phyloP scores from a whole-genome alignment of 92 coral and sea anemone species.

The Nematostella vectensis region DNA sequence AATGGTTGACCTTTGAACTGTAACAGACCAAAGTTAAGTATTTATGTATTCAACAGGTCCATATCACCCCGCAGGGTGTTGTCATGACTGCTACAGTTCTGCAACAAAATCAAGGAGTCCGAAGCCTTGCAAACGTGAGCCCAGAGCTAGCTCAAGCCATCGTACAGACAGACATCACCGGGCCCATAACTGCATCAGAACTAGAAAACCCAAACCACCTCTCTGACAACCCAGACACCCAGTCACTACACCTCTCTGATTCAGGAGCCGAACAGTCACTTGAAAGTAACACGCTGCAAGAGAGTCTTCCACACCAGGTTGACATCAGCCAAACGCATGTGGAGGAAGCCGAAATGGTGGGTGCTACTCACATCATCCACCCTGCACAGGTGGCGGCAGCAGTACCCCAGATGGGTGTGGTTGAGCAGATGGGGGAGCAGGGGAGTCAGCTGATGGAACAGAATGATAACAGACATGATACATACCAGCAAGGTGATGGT shows the following conservation, averaged over 20 bases:
- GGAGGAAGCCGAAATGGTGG: too few species aligned
- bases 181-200: conserved; percentile 69
- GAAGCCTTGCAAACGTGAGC: conserved; percentile 59
- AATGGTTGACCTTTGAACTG: too few species aligned
- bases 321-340: too few species aligned
- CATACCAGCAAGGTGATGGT: too few species aligned
- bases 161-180: conserved; percentile 85
- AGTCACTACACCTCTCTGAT: conserved; percentile 16
- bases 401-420: conserved; percentile 2
- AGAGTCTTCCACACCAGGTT: not conserved
- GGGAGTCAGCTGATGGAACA: conserved; percentile 18
- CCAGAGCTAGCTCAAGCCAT: conserved; percentile 84
- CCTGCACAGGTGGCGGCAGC: conserved; percentile 9
- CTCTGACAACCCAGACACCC: too few species aligned
- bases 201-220: conserved; percentile 25
- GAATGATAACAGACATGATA: too few species aligned
- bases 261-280: conserved; percentile 10
- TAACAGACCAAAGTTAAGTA: not conserved
- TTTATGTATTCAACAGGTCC: conserved; percentile 18
- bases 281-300: conserved; percentile 10
- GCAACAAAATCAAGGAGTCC: conserved; percentile 73
- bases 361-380: too few species aligned
- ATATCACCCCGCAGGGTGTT: conserved; percentile 64
- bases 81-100: conserved; percentile 71
- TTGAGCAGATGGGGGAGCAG: conserved; percentile 6